phyloP scores from a whole-genome alignment of 2,113 vertebrate species.

The Varanus komodoensis region DNA sequence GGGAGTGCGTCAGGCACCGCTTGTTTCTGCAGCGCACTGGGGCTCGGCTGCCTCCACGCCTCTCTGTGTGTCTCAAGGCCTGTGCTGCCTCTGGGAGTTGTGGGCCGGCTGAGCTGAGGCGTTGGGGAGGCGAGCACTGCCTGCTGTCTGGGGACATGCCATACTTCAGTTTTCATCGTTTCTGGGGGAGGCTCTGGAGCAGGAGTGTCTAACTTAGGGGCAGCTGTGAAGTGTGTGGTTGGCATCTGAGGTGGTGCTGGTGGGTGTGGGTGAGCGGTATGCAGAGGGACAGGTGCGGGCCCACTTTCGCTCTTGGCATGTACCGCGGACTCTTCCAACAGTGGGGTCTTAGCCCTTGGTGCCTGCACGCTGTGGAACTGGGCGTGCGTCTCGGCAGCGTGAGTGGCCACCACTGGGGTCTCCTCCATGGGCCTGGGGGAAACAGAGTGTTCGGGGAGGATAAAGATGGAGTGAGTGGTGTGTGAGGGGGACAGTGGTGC shows the following conservation, averaged over 20 bases:
- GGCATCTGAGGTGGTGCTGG: not conserved
- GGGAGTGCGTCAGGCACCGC: not conserved
- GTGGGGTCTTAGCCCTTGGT: conserved; percentile 36
- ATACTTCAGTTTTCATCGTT: conserved; percentile 1
- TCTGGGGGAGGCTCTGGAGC: not conserved
- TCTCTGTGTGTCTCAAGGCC: not conserved
- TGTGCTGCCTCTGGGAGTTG: conserved; percentile 45
- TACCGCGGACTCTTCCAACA: not conserved
- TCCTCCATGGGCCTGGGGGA: not conserved
- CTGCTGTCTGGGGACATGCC: conserved; percentile 14
- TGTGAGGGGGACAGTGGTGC: not conserved
- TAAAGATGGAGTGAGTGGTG: accelerated
- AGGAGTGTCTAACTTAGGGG: not conserved
- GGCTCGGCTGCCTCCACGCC: not conserved
- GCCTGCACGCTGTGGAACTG: conserved; percentile 47
- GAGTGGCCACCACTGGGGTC: not conserved
- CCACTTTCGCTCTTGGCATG: accelerated
- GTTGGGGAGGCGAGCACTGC: not conserved
- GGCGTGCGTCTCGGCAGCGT: conserved; percentile 45
- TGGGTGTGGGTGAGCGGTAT: not conserved
- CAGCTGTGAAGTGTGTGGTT: accelerated
- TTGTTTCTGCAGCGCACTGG: not conserved
- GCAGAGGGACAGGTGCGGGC: not conserved
- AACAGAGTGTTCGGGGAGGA: not conserved
- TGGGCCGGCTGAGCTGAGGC: conserved; percentile 57